Base-by-base conservation (phyloP, 2,888 invertebrate genomes). In the Chloroclysta siterata region DNA sequence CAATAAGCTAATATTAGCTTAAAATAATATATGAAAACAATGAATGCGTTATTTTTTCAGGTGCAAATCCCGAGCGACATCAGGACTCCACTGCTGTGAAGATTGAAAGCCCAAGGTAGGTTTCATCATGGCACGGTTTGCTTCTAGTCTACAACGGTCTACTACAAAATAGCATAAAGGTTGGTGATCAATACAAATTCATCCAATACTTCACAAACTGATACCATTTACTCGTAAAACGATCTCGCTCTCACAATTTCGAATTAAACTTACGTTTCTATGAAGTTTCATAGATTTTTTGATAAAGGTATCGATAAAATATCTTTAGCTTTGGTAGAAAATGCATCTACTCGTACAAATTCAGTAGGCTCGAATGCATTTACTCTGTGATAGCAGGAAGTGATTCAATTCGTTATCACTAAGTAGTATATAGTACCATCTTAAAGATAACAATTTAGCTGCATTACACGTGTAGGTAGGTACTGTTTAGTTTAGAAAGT, bases 211-310 rank as follows among this genome's bases (percentile, higher is more conserved):
- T 11, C 3, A 39, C 1, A 10, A 10, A 11, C 36, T 39, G 22
- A 22, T 22, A 22, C 22, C 22, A 22, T 1, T 22, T 22, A 22
- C 22, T 22, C 22, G 22, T 11, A 39, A 39, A 28, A 48, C 28
- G 17, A 46, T 11, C 46, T 46, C 46, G 46, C 46, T 46, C 17
- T 46, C 17, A 46, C 46, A 46, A 17, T 46, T 17, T 46, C 41
- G 10, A 10, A 46, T 17, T 10, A 10, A 17, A 14, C 7, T 42
- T 14, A 44, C 7, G 41, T 42, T 42, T 42, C n/a, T n/a, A 5
- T n/a, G 41, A 42, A 14, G n/a, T 6, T 42, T 42, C n/a, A n/a
- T 42, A n/a, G 5, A 33, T 42, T 42, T 42, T 42, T n/a, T n/a
- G 5, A 2, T 13, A 41, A 5, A 5, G 41, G n/a, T 13, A 42